Conservation (phyloP, 2,888 invertebrate genomes). For the Oscheius onirici region DNA sequence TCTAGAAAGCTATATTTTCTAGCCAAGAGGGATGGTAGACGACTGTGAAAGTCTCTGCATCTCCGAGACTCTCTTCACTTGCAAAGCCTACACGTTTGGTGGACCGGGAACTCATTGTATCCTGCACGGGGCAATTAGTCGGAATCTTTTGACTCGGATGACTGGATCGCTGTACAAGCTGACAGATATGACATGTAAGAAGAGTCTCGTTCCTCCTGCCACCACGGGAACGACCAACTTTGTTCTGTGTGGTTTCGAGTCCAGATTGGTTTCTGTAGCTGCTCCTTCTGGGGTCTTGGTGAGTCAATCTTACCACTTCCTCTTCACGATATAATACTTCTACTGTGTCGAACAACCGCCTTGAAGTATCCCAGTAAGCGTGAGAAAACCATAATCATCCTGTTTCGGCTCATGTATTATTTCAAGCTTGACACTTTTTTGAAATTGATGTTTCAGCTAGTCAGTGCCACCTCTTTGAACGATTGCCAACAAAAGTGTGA, state of each 20-base stretch:
- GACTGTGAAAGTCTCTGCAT: conserved; percentile 7
- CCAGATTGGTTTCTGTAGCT: neutral
- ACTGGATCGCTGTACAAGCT: conserved; percentile 1
- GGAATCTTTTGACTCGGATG: neutral
- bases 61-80: conserved; percentile 16
- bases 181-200: conserved; percentile 1
- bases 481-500: conserved; percentile 12
- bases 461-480: neutral
- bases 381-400: neutral
- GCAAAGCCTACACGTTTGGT: conserved; percentile 9
- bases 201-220: too few species aligned
- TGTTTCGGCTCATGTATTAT: neutral
- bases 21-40: neutral
- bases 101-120: conserved; percentile 15
- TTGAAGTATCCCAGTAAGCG: too few species aligned
- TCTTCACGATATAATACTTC: too few species aligned
- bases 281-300: neutral
- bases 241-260: conserved; percentile 4
- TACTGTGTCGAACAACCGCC: too few species aligned
- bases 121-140: neutral
- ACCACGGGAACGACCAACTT: neutral
- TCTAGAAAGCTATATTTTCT: neutral
- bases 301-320: too few species aligned
- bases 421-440: neutral
- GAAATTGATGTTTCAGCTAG: neutral